phyloP scores from a whole-genome alignment of 2,888 invertebrate species.

The Ommatoiulus sabulosus region DNA sequence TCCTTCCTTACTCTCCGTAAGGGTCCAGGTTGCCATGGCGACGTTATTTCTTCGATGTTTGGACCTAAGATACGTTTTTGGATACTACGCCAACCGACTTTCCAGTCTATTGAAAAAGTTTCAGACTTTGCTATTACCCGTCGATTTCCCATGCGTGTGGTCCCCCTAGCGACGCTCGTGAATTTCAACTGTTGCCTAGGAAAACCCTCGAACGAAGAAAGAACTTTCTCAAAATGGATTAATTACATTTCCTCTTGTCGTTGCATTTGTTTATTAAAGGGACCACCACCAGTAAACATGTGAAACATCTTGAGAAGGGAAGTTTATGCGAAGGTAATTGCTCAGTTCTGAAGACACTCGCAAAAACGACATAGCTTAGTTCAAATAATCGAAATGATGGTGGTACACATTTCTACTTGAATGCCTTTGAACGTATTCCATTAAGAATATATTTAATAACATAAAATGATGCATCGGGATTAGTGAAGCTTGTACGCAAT shows the following conservation, averaged over 20 bases:
- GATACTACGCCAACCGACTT: background rate
- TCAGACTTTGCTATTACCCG: background rate
- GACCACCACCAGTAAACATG: background rate
- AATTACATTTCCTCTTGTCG: background rate
- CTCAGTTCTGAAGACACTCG: no score
- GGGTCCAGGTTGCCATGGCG: constrained; percentile 7
- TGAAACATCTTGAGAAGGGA: no score
- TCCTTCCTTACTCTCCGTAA: background rate
- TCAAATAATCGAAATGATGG: no score
- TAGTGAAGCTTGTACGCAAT: no score
- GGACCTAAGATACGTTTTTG: constrained; percentile 22
- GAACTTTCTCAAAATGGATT: background rate
- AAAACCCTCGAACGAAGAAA: background rate
- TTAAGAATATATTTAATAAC: no score
- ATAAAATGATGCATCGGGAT: no score
- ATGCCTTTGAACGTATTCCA: no score
- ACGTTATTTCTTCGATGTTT: background rate
- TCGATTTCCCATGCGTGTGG: background rate
- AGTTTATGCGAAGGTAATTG: background rate
- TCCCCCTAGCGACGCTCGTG: background rate
- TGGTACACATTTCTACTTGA: no score
- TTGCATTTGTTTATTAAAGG: background rate
- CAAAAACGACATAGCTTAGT: no score
- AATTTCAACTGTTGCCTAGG: constrained; percentile 23
- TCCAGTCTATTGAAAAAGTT: constrained; percentile 12